These are phyloP conservation scores for Agrypnia vestita DNA, from an alignment of 1,140 invertebrate genomes.

Conservation along the genomic window DNA sequence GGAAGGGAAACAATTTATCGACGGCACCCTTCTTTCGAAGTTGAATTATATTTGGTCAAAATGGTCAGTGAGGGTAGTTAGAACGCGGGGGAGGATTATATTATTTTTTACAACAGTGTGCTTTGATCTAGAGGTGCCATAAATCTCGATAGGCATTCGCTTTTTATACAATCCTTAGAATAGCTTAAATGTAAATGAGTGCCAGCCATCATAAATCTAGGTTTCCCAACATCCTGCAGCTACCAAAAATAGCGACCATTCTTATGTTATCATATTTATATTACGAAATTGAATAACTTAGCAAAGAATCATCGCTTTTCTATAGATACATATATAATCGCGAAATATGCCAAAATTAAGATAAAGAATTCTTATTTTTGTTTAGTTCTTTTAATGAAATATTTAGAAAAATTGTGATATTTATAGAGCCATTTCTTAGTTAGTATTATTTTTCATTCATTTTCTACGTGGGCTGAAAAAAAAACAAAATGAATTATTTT, in stretches of 20 bases:
- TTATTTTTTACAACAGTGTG: constrained; percentile 57
- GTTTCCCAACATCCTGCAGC: neutral
- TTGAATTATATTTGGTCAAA: constrained; percentile 62
- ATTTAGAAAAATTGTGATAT: too few relatives aligned
- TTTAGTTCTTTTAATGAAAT: too few relatives aligned
- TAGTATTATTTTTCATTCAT: too few relatives aligned
- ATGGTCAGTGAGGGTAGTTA: constrained; percentile 56
- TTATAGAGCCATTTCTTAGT: too few relatives aligned
- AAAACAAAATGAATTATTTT: too few relatives aligned
- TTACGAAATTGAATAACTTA: neutral
- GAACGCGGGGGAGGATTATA: constrained; percentile 50
- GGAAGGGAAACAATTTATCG: constrained; percentile 60
- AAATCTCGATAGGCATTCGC: constrained; percentile 56
- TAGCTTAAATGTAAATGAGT: constrained; percentile 58
- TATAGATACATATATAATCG: too few relatives aligned
- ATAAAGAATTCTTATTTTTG: too few relatives aligned
- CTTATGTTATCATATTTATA: neutral
- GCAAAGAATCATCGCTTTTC: too few relatives aligned
- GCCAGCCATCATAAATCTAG: neutral
- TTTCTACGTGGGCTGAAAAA: too few relatives aligned
- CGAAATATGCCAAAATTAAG: too few relatives aligned
- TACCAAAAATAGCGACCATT: neutral
- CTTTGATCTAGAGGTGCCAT: constrained; percentile 56
- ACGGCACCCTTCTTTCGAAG: constrained; percentile 60
- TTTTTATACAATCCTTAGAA: constrained; percentile 55